Evolutionary conservation across 2,888 invertebrate species (phyloP).

Genomic region (Drosophila paucipuncta): DNA sequence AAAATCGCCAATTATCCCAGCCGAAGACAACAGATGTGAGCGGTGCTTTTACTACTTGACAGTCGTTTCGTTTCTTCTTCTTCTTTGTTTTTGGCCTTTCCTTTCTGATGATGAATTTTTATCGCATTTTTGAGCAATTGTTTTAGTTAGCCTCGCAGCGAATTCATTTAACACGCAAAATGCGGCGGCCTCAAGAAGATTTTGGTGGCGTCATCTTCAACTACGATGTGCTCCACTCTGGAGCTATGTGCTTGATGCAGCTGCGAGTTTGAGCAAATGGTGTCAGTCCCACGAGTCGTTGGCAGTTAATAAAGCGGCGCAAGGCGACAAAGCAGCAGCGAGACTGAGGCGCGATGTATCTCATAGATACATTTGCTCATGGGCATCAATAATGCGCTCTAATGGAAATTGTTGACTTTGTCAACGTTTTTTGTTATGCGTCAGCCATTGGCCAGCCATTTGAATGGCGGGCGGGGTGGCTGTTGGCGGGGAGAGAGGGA

Average conservation of each 20-base stretch:
- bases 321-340: constrained; percentile 33
- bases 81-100: constrained; percentile 1
- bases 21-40: constrained; percentile 38
- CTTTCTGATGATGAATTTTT: constrained; percentile 1
- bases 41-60: constrained; percentile 35
- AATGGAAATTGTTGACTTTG: constrained; percentile 73
- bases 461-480: neutral
- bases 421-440: constrained; percentile 59
- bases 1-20: constrained; percentile 19
- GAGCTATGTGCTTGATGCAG: constrained; percentile 21
- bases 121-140: constrained; percentile 53
- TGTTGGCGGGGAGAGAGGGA: constrained; percentile 10
- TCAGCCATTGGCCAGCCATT: constrained; percentile 50
- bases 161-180: constrained; percentile 63
- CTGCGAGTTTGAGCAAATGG: constrained; percentile 57
- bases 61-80: neutral
- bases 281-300: constrained; percentile 65
- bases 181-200: constrained; percentile 22
- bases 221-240: constrained; percentile 18
- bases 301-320: constrained; percentile 60
- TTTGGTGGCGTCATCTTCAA: constrained; percentile 62
- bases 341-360: constrained; percentile 58
- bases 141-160: constrained; percentile 64
- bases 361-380: constrained; percentile 77
- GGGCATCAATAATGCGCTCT: constrained; percentile 80